These are phyloP conservation scores for Chloroceryle inda DNA, from an alignment of 2,797 vertebrate genomes.

Conservation along the genomic window DNA sequence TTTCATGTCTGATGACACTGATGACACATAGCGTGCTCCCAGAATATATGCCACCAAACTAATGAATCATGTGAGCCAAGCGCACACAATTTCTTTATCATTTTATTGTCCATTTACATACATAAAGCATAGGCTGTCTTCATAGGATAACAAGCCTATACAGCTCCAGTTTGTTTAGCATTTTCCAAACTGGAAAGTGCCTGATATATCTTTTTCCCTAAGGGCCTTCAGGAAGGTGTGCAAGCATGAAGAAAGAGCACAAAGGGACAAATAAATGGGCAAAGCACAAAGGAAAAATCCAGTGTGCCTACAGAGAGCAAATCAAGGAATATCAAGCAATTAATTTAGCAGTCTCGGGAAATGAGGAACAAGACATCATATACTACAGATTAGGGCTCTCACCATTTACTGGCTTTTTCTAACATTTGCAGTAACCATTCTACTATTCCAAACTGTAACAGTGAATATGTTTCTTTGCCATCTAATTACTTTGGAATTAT, in stretches of 20 bases:
- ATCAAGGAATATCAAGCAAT: not conserved
- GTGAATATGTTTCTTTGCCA: not conserved
- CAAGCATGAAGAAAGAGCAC: not conserved
- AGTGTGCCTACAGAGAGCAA: not conserved
- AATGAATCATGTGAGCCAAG: not conserved
- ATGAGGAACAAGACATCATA: not conserved
- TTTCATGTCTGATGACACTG: not conserved
- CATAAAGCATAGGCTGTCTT: slow-evolving; percentile 1
- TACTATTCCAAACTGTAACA: not conserved
- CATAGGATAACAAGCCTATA: not conserved
- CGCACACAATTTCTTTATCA: not conserved
- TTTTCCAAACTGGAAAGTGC: not conserved
- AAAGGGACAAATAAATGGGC: not conserved
- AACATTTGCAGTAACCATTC: not conserved
- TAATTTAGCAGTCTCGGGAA: not conserved
- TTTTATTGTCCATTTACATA: slow-evolving; percentile 47
- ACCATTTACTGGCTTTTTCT: not conserved
- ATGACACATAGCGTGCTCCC: not conserved
- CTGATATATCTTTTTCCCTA: not conserved
- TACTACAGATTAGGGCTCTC: not conserved
- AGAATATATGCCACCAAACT: not conserved
- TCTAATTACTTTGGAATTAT: not conserved
- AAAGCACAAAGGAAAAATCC: not conserved
- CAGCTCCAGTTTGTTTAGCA: not conserved
- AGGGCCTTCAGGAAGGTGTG: not conserved